phyloP scores from a whole-genome alignment of 2,797 vertebrate genomes.

The Pagetopsis macropterus region DNA sequence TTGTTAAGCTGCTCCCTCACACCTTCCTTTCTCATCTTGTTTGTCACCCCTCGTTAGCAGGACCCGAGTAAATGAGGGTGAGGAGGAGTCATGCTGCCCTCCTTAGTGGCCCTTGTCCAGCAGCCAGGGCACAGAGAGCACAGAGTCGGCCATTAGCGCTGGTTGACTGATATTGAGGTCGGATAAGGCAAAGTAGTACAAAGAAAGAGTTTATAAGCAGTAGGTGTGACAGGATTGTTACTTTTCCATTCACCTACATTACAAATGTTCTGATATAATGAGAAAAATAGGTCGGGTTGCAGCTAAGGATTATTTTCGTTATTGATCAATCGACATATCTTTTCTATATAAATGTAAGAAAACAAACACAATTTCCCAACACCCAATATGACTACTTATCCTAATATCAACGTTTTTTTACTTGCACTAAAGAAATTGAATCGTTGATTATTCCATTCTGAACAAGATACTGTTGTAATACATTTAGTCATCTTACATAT shows the following conservation, averaged over 20 bases:
- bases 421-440: conserved; percentile 2
- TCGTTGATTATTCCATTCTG: conserved; percentile 31
- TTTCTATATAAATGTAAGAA: neutral
- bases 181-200: conserved; percentile 19
- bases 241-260: neutral
- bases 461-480: conserved; percentile 7
- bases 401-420: conserved; percentile 2
- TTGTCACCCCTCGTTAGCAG: conserved; percentile 70
- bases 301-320: neutral
- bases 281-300: too few relatives aligned
- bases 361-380: too few relatives aligned
- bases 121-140: conserved; percentile 45
- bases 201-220: conserved; percentile 20
- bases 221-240: neutral
- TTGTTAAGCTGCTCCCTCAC: conserved; percentile 60
- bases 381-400: neutral
- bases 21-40: conserved; percentile 66
- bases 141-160: conserved; percentile 37
- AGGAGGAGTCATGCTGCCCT: conserved; percentile 54
- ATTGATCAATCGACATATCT: neutral
- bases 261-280: neutral
- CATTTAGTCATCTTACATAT: conserved; percentile 8
- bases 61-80: conserved; percentile 59
- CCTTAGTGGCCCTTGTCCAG: conserved; percentile 54
- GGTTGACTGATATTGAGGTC: conserved; percentile 52